Base-by-base conservation (phyloP, 2,797 vertebrate genomes). In the Sciurus carolinensis region DNA sequence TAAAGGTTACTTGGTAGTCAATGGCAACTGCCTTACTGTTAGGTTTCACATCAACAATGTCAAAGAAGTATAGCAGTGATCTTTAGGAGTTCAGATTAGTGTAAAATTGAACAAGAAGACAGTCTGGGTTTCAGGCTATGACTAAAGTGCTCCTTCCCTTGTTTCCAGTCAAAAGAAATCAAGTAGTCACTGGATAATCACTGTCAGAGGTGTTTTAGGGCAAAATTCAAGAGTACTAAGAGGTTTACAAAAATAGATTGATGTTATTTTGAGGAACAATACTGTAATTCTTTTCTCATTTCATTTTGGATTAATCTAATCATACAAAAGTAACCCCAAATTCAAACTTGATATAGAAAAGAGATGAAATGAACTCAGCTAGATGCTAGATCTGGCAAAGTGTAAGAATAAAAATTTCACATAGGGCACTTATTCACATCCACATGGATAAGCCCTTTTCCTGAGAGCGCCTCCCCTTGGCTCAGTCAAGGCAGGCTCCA, bases 231-330 rank as follows among this genome's bases (percentile, higher is more conserved):
- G 98, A 98, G 97, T 98, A 98, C 94, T 98, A 98, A 98, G 96
- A 98, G 95, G 97, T 97, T 98, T 98, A 99, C 97, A 99, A 99
- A 99, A 99, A 98, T 98, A 99, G 98, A 98, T 98, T 92, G 97
- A 98, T 95, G 98, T 36, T 36, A 36, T 97, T 98, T 98, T 97
- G 98, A 98, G 98, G 96, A 98, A 98, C 97, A 98, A 98, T 97
- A 98, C 96, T 98, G 98, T 82, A 97, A 95, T 96, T 57, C 98
- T 97, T 98, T 98, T 97, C 97, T 98, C 97, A 98, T 98, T 98
- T 96, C 91, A 92, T 91, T 98, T 98, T 98, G 98, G 97, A 98
- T 98, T 98, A 98, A 98, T 94, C 98, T 98, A 98, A 98, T 98
- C 97, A 98, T 99, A 99, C 97, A 99, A 99, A 99, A 98, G 98